Evolutionary conservation across 2,797 vertebrate species (phyloP).

Genomic region (Xiphophorus birchmanni): DNA sequence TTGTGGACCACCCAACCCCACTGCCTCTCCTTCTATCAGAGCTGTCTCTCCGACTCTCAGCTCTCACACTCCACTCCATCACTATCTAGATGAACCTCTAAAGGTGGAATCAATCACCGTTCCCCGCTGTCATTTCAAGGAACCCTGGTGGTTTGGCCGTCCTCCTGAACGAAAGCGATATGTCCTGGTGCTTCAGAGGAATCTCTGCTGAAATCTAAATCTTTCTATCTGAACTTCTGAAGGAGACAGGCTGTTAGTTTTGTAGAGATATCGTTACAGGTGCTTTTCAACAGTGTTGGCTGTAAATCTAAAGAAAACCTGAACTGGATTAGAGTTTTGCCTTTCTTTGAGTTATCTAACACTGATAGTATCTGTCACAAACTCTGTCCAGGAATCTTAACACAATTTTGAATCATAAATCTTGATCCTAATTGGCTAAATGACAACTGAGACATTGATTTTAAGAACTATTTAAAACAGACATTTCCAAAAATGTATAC

Average conservation of each 20-base stretch:
- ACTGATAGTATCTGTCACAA: background rate
- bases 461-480: background rate
- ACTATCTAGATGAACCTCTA: constrained; percentile 75
- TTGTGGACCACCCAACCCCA: constrained; percentile 73
- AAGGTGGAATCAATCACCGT: constrained; percentile 73
- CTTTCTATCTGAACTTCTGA: constrained; percentile 42
- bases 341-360: background rate
- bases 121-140: constrained; percentile 37
- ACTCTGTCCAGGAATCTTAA: background rate
- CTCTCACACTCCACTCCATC: constrained; percentile 48
- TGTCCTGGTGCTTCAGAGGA: constrained; percentile 40
- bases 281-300: constrained; percentile 19
- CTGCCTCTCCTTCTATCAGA: constrained; percentile 58
- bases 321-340: background rate
- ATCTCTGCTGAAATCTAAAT: constrained; percentile 49
- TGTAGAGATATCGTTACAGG: constrained; percentile 29
- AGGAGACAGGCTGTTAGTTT: constrained; percentile 43
- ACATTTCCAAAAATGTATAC: background rate
- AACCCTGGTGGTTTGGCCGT: constrained; percentile 53
- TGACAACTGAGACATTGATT: background rate
- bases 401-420: background rate
- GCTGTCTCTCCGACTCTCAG: constrained; percentile 34
- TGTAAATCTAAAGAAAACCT: background rate
- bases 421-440: background rate
- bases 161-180: constrained; percentile 65